A percentile compares a stretch with the other conserved stretches of the same genome.
Evolutionary conservation across 2,888 invertebrate species (phyloP).

Genomic region (Tricholauxania praeusta): DNA sequence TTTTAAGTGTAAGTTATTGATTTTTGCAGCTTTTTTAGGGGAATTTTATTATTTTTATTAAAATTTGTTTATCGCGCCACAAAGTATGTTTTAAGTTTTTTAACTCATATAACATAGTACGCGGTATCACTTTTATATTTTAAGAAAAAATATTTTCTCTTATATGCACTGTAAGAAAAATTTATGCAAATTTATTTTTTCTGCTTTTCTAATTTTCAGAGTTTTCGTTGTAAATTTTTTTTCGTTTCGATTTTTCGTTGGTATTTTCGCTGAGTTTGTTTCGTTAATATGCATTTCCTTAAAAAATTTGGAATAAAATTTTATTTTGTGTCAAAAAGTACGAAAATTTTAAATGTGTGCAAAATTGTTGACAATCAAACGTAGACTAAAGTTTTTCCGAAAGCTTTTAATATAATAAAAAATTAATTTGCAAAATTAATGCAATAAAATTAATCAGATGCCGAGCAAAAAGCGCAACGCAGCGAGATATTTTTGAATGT

Average conservation of each 20-base stretch:
- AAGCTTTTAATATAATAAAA: not conserved
- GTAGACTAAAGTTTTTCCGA: slow-evolving; percentile 11
- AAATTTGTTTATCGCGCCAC: too few relatives aligned
- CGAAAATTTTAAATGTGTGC: slow-evolving; percentile 6
- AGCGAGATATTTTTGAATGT: too few relatives aligned
- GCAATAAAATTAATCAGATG: too few relatives aligned
- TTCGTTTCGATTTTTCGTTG: slow-evolving; percentile 21
- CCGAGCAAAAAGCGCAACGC: too few relatives aligned
- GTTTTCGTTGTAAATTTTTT: slow-evolving; percentile 8
- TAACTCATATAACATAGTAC: too few relatives aligned
- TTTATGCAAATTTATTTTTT: not conserved
- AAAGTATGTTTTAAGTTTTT: too few relatives aligned
- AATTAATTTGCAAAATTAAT: too few relatives aligned
- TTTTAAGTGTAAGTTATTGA: too few relatives aligned
- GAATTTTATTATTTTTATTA: too few relatives aligned
- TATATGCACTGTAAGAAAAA: slow-evolving; percentile 18
- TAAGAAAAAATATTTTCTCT: too few relatives aligned
- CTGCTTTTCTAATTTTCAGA: not conserved
- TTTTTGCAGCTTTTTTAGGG: too few relatives aligned
- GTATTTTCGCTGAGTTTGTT: slow-evolving; percentile 3
- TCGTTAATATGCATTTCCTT: slow-evolving; percentile 25
- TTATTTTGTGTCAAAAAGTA: not conserved
- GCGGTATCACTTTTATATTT: not conserved
- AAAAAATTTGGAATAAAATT: not conserved
- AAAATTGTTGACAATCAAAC: slow-evolving; percentile 25